Evolutionary conservation across 2,797 vertebrate species (phyloP), one percentile per base, ranked within the genome.

Genomic region (Coregonus ussuriensis): DNA sequence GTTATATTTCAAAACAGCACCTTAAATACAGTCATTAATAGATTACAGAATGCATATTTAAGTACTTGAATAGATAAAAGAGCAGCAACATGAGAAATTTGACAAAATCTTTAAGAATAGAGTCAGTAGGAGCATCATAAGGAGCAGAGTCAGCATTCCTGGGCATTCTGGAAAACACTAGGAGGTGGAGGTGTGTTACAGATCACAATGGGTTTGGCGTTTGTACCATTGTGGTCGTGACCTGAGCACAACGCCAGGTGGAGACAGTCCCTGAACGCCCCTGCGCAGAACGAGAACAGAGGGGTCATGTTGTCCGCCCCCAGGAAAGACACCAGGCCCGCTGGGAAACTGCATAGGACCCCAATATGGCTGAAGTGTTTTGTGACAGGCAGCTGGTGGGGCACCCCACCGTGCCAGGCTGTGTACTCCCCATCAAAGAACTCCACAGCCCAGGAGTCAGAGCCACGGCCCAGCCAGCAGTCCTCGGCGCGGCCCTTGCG

Each of bases 351-450:
- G 71, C 93, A 94, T 75, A 95, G 77, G 21, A 95, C 78, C 9
- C 94, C 95, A 4, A 95, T 92, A 69, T 82, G 89, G 75, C 88
- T 56, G 69, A 94, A 93, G 31, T 9, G 76, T 80, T 82, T 91
- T 0, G 87, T 88, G 73, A 85, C 84, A 16, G 91, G 88, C 77
- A 95, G 89, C 77, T 90, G 91, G 79, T 92, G 91, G 18, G 94
- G 91, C 54, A 93, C 83, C 1, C 94, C 93, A 72, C 87, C 90
- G 5, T 95, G 94, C 95, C 95, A 95, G 15, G 94, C 94, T 3
- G 94, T 95, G 73, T 94, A 95, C 74, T 93, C 89, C 69, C 94
- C 95, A 51, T 94, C 92, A 33, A 94, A 95, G 81, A 91, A 94
- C 89, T 95, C 94, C 67, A 95, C 87, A 4, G 93, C 93, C 95